phyloP scores from a whole-genome alignment of 2,113 vertebrate species.

The Xenopus laevis region DNA sequence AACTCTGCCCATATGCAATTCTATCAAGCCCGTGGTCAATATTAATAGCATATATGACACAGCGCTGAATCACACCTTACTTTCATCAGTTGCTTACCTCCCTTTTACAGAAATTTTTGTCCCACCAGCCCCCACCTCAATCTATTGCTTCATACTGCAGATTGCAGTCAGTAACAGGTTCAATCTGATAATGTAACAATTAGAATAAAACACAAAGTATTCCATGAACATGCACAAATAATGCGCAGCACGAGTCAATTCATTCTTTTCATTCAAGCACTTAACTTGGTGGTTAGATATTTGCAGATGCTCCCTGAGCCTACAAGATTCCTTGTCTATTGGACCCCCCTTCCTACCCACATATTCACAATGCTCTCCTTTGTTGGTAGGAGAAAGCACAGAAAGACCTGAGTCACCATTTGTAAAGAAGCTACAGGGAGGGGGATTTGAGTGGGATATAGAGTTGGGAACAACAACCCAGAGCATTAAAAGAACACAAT shows the following conservation, averaged over 20 bases:
- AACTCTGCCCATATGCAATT: too few relatives aligned
- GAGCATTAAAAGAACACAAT: too few relatives aligned
- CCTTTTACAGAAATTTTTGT: too few relatives aligned
- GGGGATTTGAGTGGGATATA: background rate
- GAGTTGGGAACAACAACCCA: too few relatives aligned
- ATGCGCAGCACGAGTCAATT: background rate
- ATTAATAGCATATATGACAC: too few relatives aligned
- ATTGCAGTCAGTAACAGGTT: background rate
- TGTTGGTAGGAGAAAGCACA: conserved; percentile 13
- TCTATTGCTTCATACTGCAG: background rate
- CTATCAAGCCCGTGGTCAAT: too few relatives aligned
- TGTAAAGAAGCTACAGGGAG: background rate
- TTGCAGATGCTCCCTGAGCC: conserved; percentile 19
- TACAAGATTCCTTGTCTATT: background rate
- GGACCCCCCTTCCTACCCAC: conserved; percentile 11
- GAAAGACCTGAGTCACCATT: conserved; percentile 8
- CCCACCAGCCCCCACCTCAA: background rate
- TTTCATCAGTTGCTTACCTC: too few relatives aligned
- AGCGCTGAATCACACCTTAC: too few relatives aligned
- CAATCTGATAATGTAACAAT: background rate
- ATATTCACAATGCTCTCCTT: conserved; percentile 33
- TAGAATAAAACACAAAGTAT: background rate
- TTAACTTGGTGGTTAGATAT: conserved; percentile 3
- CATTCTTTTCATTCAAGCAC: background rate
- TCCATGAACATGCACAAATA: background rate